phyloP scores from a whole-genome alignment of 2,797 vertebrate species.

The Odontamblyopus lacepedii region DNA sequence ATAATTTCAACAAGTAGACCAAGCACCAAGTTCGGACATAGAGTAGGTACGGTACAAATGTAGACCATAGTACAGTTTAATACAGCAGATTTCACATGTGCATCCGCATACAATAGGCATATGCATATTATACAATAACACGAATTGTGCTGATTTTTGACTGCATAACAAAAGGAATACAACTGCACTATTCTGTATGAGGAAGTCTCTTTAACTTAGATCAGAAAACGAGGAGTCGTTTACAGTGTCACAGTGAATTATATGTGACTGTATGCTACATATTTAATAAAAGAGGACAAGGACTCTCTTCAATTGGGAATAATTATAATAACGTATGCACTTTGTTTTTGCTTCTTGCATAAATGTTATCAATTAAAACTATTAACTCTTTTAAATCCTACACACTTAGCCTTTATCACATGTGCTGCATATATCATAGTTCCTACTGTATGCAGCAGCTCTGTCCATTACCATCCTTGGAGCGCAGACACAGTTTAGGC shows the following conservation, averaged over 20 bases:
- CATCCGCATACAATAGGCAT: conserved; percentile 14
- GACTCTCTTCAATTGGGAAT: neutral
- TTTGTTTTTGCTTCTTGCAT: conserved; percentile 3
- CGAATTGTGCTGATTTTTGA: conserved; percentile 15
- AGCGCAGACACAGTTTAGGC: conserved; percentile 93
- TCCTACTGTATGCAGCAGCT: conserved; percentile 90
- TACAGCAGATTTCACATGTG: conserved; percentile 22
- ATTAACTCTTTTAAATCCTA: conserved; percentile 1
- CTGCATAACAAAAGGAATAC: conserved; percentile 15
- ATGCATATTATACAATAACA: neutral
- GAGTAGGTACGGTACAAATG: conserved; percentile 8
- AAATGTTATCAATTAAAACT: neutral
- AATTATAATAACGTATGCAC: neutral
- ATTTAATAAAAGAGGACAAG: conserved; percentile 16
- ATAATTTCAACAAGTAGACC: conserved; percentile 32
- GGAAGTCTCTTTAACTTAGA: conserved; percentile 23
- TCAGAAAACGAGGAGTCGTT: conserved; percentile 1
- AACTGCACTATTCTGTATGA: neutral
- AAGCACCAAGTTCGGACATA: conserved; percentile 19
- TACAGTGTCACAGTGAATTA: neutral
- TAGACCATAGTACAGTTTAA: conserved; percentile 24
- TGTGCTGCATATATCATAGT: conserved; percentile 8
- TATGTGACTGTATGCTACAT: conserved; percentile 33
- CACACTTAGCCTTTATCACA: conserved; percentile 12
- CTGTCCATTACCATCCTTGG: conserved; percentile 91